Evolutionary conservation across 2,888 invertebrate genomes (phyloP).

Genomic region (Spodoptera picta): DNA sequence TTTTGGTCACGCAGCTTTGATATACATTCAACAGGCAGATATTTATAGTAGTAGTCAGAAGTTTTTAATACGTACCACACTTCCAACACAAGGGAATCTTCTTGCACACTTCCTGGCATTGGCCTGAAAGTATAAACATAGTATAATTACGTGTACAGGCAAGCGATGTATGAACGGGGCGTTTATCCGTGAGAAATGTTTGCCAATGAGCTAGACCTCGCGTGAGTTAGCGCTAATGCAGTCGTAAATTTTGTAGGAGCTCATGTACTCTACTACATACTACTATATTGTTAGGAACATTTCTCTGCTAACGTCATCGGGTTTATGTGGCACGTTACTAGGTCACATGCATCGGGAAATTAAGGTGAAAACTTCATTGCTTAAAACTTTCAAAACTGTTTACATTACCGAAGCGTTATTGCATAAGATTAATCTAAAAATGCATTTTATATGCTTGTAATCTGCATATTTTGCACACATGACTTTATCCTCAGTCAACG

Average conservation of each 20-base stretch:
- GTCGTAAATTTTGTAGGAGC: slow-evolving; percentile 41
- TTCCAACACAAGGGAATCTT: slow-evolving; percentile 93
- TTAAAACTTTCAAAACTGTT: no score
- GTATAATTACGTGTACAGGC: slow-evolving; percentile 18
- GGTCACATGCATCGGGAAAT: slow-evolving; percentile 12
- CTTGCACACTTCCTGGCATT: slow-evolving; percentile 91
- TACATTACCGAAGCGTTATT: neutral
- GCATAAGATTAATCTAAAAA: slow-evolving; percentile 17
- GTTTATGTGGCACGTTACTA: slow-evolving; percentile 15
- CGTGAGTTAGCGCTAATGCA: slow-evolving; percentile 46
- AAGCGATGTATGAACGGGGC: slow-evolving; percentile 13
- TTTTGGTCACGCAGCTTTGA: slow-evolving; percentile 55
- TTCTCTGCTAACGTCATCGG: slow-evolving; percentile 31
- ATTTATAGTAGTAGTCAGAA: slow-evolving; percentile 9
- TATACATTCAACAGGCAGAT: slow-evolving; percentile 37
- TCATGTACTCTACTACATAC: slow-evolving; percentile 32
- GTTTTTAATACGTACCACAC: slow-evolving; percentile 90
- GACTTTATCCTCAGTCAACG: slow-evolving; percentile 33
- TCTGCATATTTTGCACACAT: slow-evolving; percentile 37
- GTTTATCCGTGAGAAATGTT: slow-evolving; percentile 19
- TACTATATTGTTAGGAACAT: slow-evolving; percentile 23
- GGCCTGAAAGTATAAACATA: slow-evolving; percentile 88
- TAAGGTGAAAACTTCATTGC: neutral
- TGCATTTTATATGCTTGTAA: slow-evolving; percentile 15
- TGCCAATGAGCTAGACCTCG: slow-evolving; percentile 60